These are phyloP conservation scores for Aelia acuminata DNA, from an alignment of 2,888 invertebrate genomes.

Conservation along the genomic window DNA sequence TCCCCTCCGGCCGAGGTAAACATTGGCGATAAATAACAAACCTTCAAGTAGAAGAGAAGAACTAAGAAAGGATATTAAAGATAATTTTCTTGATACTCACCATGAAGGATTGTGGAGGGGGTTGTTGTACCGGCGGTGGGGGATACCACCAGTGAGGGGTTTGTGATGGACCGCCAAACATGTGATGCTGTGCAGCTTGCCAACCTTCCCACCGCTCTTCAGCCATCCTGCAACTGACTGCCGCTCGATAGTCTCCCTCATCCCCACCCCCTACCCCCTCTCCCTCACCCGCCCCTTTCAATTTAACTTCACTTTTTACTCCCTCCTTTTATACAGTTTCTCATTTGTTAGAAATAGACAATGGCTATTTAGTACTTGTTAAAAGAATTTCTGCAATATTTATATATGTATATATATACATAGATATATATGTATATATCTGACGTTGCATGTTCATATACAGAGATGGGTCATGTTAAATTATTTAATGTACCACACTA, in stretches of 20 bases:
- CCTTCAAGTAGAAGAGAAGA: not conserved
- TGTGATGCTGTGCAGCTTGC: slow-evolving; percentile 55
- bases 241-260: slow-evolving; percentile 60
- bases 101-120: slow-evolving; percentile 42
- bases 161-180: slow-evolving; percentile 54
- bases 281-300: slow-evolving; percentile 28
- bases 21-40: not conserved
- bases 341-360: not conserved
- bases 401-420: no score
- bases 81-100: slow-evolving; percentile 29
- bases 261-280: slow-evolving; percentile 11
- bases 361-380: no score
- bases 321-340: not conserved
- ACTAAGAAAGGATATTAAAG: not conserved
- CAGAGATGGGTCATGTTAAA: no score
- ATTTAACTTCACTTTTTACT: slow-evolving; percentile 22
- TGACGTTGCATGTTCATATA: no score
- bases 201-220: slow-evolving; percentile 60
- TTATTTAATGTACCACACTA: no score
- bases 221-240: slow-evolving; percentile 57
- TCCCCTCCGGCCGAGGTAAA: slow-evolving; percentile 56
- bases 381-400: no score
- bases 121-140: slow-evolving; percentile 34
- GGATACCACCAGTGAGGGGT: slow-evolving; percentile 54
- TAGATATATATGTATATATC: no score